Evolutionary conservation across 2,113 vertebrate species (phyloP).

Genomic region (Lathamus discolor): DNA sequence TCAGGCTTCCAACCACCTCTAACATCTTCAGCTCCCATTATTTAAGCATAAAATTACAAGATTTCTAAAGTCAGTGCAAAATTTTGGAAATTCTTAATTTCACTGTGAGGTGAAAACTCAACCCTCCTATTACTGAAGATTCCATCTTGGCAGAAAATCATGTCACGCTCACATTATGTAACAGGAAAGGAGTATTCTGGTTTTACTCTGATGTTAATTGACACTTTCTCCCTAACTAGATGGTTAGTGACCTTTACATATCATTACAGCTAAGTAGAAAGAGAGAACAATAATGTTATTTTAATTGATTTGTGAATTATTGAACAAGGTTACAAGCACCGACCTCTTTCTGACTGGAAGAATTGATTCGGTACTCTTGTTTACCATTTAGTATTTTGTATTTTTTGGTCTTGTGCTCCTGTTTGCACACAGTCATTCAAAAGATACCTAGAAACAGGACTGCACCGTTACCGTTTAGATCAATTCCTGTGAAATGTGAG

Average conservation of each 20-base stretch:
- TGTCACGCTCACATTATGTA: slow-evolving; percentile 42
- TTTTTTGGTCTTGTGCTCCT: background rate
- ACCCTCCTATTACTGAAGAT: slow-evolving; percentile 4
- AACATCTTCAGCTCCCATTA: background rate
- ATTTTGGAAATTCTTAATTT: background rate
- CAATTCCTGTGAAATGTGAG: background rate
- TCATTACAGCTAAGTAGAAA: slow-evolving; percentile 71
- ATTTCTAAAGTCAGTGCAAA: background rate
- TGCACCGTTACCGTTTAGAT: background rate
- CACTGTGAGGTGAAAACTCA: background rate
- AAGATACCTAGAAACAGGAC: background rate
- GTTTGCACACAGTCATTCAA: background rate
- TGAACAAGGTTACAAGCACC: slow-evolving; percentile 65
- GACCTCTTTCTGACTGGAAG: slow-evolving; percentile 42
- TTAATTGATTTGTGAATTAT: slow-evolving; percentile 84
- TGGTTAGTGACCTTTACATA: slow-evolving; percentile 78
- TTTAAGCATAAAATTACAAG: background rate
- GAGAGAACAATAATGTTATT: slow-evolving; percentile 77
- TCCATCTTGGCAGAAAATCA: slow-evolving; percentile 44
- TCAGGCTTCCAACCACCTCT: background rate
- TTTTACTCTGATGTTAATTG: slow-evolving; percentile 71
- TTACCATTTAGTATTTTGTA: background rate
- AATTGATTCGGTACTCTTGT: slow-evolving; percentile 51
- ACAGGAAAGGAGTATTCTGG: slow-evolving; percentile 60
- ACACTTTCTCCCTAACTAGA: slow-evolving; percentile 55